phyloP scores from a whole-genome alignment of 1,140 invertebrate genomes.

The Aphelenchoides avenae region DNA sequence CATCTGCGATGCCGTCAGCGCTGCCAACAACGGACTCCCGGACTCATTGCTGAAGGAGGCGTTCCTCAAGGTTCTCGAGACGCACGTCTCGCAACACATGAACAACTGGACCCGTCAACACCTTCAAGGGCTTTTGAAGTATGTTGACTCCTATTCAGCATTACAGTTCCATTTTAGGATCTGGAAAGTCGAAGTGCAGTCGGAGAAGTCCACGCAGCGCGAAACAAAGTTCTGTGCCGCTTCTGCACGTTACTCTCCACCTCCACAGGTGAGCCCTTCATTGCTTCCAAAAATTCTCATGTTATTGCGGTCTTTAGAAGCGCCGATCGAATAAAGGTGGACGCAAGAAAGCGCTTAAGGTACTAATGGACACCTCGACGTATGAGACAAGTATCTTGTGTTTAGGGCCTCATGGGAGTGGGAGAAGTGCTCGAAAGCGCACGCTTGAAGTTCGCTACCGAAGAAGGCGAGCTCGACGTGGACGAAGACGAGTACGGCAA shows the following conservation, averaged over 20 bases:
- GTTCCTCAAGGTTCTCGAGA: slow-evolving; percentile 7
- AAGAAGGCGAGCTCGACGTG: slow-evolving; percentile 9
- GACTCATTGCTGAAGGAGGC: slow-evolving; percentile 14
- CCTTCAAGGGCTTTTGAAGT: slow-evolving; percentile 5
- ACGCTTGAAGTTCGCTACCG: slow-evolving; percentile 5
- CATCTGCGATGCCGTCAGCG: slow-evolving; percentile 20
- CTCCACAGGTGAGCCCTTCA: too few species aligned
- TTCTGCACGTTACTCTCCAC: too few species aligned
- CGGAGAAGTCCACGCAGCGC: slow-evolving; percentile 1
- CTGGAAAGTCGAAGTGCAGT: slow-evolving; percentile 19
- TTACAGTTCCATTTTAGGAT: slow-evolving; percentile 8
- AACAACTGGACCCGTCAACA: slow-evolving; percentile 10
- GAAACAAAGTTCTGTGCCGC: slow-evolving; percentile 16
- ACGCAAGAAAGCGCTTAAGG: too few species aligned
- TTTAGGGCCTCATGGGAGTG: slow-evolving; percentile 15
- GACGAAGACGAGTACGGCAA: slow-evolving; percentile 18
- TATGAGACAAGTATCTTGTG: too few species aligned
- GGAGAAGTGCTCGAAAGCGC: slow-evolving; percentile 7
- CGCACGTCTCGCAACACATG: slow-evolving; percentile 1
- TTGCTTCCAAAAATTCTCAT: too few species aligned
- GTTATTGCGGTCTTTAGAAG: too few species aligned
- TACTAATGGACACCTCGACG: too few species aligned
- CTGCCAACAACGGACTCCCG: slow-evolving; percentile 14
- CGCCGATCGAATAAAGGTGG: too few species aligned
- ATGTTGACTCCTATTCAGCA: too few species aligned